Evolutionary conservation across 53 echinoderm and acorn worm genomes (phyloP), one percentile per base, ranked within the genome.

Genomic region (Apostichopus leukothele): DNA sequence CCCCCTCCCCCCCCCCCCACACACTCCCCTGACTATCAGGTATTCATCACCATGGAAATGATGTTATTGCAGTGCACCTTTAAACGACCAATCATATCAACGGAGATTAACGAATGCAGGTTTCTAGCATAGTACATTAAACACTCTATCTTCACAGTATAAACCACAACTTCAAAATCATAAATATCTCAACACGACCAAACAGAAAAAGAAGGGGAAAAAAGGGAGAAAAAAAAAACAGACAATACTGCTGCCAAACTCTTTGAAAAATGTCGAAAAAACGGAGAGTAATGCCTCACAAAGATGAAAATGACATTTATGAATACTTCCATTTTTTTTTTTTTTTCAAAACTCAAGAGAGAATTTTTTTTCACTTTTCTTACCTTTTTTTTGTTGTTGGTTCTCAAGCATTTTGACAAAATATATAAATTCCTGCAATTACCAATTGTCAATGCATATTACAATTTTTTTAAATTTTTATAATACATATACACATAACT

Each of bases 401-500:
- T 71, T 18, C 20, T 71, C 20, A 6, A n/a, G 71, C 71, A 71
- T 19, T 19, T 71, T 71, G 71, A 71, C 71, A 71, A 71, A 71
- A 39, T 39, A 71, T 71, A 71, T 71, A 71, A 71, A 71, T 71
- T 71, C 71, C 71, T 71, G 71, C 18, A 18, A 71, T 39, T 71
- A 71, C 71, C 71, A 19, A 71, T n/a, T 71, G 71, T 71, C 71
- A 18, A 71, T 71, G 71, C 71, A 71, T 71, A 71, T 18, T 18
- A n/a, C 11, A 11, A 13, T 63, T 63, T 71, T 71, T 19, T 71
- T 71, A 71, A 71, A 71, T 71, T 19, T 13, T 18, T 71, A 71
- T n/a, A 71, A 71, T 5, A 71, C 18, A 71, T 71, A 71, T 71
- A 71, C 71, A 71, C 71, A 71, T 71, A n/a, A n/a, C 71, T 71